Evolutionary conservation across 2,888 invertebrate species (phyloP), one percentile per base, ranked within the genome.

Genomic region (Phyllotreta striolata): DNA sequence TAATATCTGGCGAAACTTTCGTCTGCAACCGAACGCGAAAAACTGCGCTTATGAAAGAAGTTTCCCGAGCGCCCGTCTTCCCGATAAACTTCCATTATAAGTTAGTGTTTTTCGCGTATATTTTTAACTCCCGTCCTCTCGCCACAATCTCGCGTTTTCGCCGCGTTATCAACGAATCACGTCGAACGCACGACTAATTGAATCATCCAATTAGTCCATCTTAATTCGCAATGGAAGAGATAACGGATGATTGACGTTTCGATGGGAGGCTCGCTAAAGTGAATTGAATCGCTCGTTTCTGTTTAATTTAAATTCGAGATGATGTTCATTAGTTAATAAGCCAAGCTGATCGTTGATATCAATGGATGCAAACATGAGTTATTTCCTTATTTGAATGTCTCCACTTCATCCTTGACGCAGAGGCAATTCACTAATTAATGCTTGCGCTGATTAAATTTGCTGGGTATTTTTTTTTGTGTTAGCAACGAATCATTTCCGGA

Each of bases 371-470:
- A 8, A 52, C 6, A 52, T 52, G 9, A 52, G 13, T 39, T 12
- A 13, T 38, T 52, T 52, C 52, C 52, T 52, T 39, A 8, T 52
- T 52, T 52, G 38, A 52, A 52, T 52, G 52, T 12, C 52, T 52
- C 13, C 9, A 37, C 37, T 52, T 52, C 52, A 52, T 52, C 9
- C 3, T 41, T 41, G 41, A 24, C 24, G 24, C 24, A 24, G 2
- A 24, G 24, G 24, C 24, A 4, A 24, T 24, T 24, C 4, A 4
- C 4, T 24, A 24, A 24, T 24, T 24, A 24, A 24, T 24, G 24
- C 24, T n/a, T n/a, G n/a, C n/a, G n/a, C n/a, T n/a, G n/a, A n/a
- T n/a, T n/a, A n/a, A 24, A 24, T 24, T 24, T 4, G 24, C 24
- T 24, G 2, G 24, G 2, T 24, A 24, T 3, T 24, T 24, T 24